Evolutionary conservation across 2,888 invertebrate genomes (phyloP).

Genomic region (Tridacna crocea): DNA sequence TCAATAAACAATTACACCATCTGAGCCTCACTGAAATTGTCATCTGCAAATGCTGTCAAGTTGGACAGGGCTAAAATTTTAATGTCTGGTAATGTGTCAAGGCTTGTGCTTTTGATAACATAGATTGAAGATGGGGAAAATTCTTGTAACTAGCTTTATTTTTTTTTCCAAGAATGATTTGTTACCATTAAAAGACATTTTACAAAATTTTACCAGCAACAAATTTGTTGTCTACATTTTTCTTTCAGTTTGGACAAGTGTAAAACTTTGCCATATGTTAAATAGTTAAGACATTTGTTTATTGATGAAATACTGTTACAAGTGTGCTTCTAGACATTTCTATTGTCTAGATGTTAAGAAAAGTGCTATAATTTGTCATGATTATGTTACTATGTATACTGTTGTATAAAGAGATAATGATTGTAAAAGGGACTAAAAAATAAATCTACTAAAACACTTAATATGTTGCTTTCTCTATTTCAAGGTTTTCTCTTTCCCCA

Average conservation of each 20-base stretch:
- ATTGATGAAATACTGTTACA: neutral
- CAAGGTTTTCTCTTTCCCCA: too few species aligned
- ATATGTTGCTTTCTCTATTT: neutral
- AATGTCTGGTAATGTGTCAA: too few species aligned
- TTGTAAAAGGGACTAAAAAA: conserved; percentile 22
- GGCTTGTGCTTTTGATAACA: neutral
- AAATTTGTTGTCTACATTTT: neutral
- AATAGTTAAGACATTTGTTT: neutral
- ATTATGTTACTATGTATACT: conserved; percentile 8
- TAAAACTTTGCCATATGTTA: neutral
- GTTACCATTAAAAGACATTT: neutral
- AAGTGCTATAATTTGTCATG: conserved; percentile 13
- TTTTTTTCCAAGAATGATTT: neutral
- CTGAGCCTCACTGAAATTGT: too few species aligned
- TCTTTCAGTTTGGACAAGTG: neutral
- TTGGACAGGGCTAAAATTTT: too few species aligned
- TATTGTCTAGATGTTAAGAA: conserved; percentile 16
- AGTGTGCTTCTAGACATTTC: conserved; percentile 1
- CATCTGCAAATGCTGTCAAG: too few species aligned
- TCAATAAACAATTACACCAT: too few species aligned
- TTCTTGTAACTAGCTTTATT: neutral
- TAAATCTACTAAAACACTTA: conserved; percentile 15
- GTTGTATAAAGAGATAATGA: conserved; percentile 14
- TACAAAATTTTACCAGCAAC: neutral
- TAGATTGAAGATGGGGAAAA: neutral